Conservation (phyloP, 2,888 invertebrate species). For the Morpho achilles region DNA sequence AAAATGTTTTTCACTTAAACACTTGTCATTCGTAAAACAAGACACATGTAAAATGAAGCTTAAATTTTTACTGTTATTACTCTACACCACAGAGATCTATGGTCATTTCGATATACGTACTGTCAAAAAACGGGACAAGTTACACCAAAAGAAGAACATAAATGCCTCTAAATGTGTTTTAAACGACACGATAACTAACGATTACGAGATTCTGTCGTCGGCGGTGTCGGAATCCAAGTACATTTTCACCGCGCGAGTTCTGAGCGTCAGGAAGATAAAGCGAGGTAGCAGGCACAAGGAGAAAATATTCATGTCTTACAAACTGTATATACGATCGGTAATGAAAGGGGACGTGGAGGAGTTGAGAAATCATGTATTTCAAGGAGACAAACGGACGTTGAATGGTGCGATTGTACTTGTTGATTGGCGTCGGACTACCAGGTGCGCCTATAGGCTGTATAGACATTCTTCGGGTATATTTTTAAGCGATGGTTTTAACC, state of each 20-base stretch:
- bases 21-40: constrained; percentile 40
- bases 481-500: constrained; percentile 67
- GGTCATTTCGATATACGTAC: constrained; percentile 57
- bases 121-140: constrained; percentile 62
- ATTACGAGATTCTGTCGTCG: constrained; percentile 76
- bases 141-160: constrained; percentile 67
- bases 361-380: constrained; percentile 60
- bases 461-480: constrained; percentile 74
- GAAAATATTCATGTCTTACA: constrained; percentile 70
- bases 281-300: constrained; percentile 54
- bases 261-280: constrained; percentile 72
- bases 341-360: constrained; percentile 68
- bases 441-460: constrained; percentile 70
- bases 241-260: constrained; percentile 72
- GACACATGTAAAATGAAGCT: constrained; percentile 54
- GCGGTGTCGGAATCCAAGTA: constrained; percentile 76
- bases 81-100: constrained; percentile 56
- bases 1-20: constrained; percentile 52
- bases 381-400: constrained; percentile 60
- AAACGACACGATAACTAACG: constrained; percentile 77
- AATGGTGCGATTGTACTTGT: constrained; percentile 71
- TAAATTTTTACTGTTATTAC: constrained; percentile 58
- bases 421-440: constrained; percentile 68
- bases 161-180: constrained; percentile 71
- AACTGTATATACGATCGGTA: constrained; percentile 64